Evolutionary conservation across 2,888 invertebrate genomes (phyloP), one percentile per base, ranked within the genome.

Genomic region (Zhuqinia jingwanae): DNA sequence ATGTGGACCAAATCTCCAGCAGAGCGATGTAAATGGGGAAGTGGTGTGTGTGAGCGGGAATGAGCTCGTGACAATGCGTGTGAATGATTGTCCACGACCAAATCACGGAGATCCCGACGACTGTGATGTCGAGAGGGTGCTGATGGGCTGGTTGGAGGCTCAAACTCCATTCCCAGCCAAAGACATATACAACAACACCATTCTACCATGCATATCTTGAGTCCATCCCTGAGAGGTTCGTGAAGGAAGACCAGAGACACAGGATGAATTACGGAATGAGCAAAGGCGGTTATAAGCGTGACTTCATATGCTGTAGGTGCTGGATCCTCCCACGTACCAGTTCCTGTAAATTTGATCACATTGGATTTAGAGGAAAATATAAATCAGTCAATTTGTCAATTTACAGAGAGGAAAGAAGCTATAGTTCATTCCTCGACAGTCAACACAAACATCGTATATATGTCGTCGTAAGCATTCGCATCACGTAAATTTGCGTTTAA

Each of bases 241-340:
- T 96, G 96, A 82, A 96, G 93, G 75, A 95, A 95, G 92, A 97
- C 94, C 93, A 96, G 96, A 90, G 96, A 93, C 50, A 95, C 94
- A 2, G 96, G 96, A 92, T 96, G 96, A 90, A 96, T 96, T 91
- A 96, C 96, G 47, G 96, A 96, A 93, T 97, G 97, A 90, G 96
- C 95, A 93, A 96, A 96, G 90, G 96, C 96, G 93, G 96, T 96
- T 94, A 96, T 96, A 91, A 97, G 94, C 76, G 96, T 96, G 91
- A 96, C 95, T 96, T 96, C 91, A 80, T 90, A 91, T 68, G 87
- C 90, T 65, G 85, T 88, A 22, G 90, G 91, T 47, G 88, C 90
- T 58, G 90, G 91, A 88, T 90, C 91, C 81, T 89, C 90, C 90
- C 89, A 90, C 25, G 82, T 89, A 65, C 88, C 89, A 81, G 89